Evolutionary conservation across 2,888 invertebrate genomes (phyloP), one percentile per base, ranked within the genome.

Genomic region (Pelosia muscerda): DNA sequence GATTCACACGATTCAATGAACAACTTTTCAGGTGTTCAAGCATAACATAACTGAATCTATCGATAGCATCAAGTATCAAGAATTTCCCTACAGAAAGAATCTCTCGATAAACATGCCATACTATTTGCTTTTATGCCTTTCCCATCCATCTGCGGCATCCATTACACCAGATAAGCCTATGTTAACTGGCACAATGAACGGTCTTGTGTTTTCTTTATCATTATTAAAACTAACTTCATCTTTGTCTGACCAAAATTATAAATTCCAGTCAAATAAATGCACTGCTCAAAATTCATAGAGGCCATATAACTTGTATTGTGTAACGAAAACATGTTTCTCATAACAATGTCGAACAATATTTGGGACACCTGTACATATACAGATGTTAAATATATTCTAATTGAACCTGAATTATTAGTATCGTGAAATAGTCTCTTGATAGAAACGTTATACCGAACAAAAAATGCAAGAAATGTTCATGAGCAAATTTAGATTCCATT

Each of bases 331-430:
- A 69, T 68, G 75, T 80, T 67, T 57, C 34, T 55, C 70, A 68
- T 53, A 64, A 72, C 65, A 71, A 28, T 63, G 65, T 76, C 63
- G 63, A 62, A 74, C 66, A 22, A 64, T 67, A 72, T 71, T 70
- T 57, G 38, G 69, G 71, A 74, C 79, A 81, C 74, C 56, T 79
- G 81, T 26, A 59, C 61, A 66, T 42, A 73, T 63, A 79, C 72
- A 76, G 68, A 65, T 73, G 71, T 72, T 59, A 66, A 55, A 69
- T 69, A 71, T 74, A 80, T 76, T 80, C 25, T 70, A 76, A 74
- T 81, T 74, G 56, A 65, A 66, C 53, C 26, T 59, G 63, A 63
- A 66, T 42, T 38, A 26, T 76, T 76, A 49, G 49, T 49, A n/a
- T 9, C 72, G 69, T 76, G 74, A 71, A n/a, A 38, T 31, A 38